Evolutionary conservation across 1,140 invertebrate species (phyloP).

Genomic region (Condylostylus longicornis): DNA sequence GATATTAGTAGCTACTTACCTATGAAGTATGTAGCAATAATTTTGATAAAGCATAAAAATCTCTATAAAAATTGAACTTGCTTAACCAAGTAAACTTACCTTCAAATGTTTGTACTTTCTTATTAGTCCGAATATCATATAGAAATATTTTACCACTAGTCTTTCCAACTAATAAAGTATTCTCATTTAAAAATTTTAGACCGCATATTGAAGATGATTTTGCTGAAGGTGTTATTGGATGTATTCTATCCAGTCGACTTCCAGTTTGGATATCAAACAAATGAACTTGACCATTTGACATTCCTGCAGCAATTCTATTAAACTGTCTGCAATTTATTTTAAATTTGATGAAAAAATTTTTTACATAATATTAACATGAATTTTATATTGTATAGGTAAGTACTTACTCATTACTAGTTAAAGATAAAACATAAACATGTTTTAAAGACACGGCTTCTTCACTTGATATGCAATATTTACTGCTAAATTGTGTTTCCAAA

Average conservation of each 20-base stretch:
- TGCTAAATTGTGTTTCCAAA: constrained; percentile 11
- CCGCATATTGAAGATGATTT: constrained; percentile 13
- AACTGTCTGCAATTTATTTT: constrained; percentile 5
- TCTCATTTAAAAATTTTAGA: constrained; percentile 19
- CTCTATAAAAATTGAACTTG: not conserved
- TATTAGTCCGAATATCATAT: constrained; percentile 18
- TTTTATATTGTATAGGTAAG: no score
- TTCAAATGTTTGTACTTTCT: constrained; percentile 1
- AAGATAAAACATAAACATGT: constrained; percentile 16
- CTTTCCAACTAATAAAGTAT: constrained; percentile 17
- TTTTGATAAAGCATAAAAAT: not conserved
- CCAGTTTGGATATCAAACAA: constrained; percentile 15
- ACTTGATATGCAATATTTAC: constrained; percentile 12
- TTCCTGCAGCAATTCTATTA: constrained; percentile 16
- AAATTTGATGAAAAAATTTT: not conserved
- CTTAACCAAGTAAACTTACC: no score
- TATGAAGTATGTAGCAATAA: not conserved
- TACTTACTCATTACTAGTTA: constrained; percentile 12
- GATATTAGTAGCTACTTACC: constrained; percentile 7
- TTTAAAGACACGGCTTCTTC: constrained; percentile 17
- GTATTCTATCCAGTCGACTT: constrained; percentile 1
- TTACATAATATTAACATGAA: not conserved
- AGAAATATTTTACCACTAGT: constrained; percentile 20
- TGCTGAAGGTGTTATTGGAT: not conserved
- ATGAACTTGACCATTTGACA: constrained; percentile 18